Conservation (phyloP, 2,113 vertebrate species). For the Glaucomys volans region DNA sequence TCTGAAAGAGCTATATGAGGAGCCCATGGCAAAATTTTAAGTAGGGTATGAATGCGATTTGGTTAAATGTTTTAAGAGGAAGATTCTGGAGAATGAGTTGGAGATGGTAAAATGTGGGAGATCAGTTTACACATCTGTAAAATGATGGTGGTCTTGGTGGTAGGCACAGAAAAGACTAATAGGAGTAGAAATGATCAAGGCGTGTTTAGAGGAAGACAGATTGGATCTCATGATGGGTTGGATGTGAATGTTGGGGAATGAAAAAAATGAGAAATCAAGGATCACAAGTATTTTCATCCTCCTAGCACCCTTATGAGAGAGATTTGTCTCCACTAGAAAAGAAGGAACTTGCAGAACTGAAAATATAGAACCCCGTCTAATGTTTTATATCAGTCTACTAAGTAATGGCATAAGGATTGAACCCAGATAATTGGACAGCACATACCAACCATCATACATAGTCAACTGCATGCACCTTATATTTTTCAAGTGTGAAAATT, state of each 20-base stretch:
- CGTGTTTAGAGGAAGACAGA: background rate
- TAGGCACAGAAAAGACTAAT: background rate
- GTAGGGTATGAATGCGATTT: background rate
- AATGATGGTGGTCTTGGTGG: background rate
- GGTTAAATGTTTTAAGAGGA: background rate
- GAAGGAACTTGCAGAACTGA: background rate
- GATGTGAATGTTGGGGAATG: background rate
- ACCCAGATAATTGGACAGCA: background rate
- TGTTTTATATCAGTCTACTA: background rate
- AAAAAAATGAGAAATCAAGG: background rate
- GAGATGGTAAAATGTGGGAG: background rate
- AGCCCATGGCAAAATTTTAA: background rate
- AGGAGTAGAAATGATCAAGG: background rate
- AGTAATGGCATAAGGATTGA: background rate
- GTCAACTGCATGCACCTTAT: background rate
- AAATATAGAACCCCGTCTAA: background rate
- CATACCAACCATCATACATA: background rate
- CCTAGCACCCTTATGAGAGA: background rate
- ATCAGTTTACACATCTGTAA: background rate
- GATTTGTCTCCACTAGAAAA: background rate
- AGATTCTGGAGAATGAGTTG: background rate
- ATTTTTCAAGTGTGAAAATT: background rate
- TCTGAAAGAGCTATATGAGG: background rate
- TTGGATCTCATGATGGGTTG: background rate
- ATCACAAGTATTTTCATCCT: constrained; percentile 30